Conservation (phyloP, 2,113 vertebrate species). For the Tragelaphus strepsiceros region DNA sequence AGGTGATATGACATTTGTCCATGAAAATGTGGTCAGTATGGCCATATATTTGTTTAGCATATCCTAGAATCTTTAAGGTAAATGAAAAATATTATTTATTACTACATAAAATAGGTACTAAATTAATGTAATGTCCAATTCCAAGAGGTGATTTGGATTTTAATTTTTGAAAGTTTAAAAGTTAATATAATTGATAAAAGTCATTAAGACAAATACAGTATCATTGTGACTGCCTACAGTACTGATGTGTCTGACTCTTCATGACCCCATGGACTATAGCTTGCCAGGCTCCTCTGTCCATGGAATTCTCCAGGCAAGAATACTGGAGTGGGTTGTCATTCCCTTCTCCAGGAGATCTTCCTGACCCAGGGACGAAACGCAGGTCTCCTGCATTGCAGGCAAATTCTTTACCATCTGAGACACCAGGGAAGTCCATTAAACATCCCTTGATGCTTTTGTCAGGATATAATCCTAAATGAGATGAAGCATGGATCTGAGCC, state of each 20-base stretch:
- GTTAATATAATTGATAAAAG: background rate
- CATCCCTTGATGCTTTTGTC: background rate
- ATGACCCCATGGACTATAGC: background rate
- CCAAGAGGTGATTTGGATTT: background rate
- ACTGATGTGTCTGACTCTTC: background rate
- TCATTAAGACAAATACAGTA: background rate
- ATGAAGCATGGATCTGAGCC: background rate
- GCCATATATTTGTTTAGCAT: background rate
- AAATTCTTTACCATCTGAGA: background rate
- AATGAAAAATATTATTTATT: background rate
- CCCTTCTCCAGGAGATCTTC: background rate
- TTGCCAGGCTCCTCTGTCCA: background rate
- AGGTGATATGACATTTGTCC: background rate
- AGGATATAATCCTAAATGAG: background rate
- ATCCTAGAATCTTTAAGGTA: background rate
- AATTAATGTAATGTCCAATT: background rate
- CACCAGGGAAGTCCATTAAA: background rate
- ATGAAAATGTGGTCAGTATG: background rate
- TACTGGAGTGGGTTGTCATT: background rate
- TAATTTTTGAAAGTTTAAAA: slow-evolving; percentile 18
- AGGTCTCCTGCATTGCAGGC: background rate
- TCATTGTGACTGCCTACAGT: background rate
- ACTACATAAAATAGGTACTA: background rate
- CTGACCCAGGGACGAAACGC: background rate
- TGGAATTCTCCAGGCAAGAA: background rate